A percentile compares a stretch with the other conserved stretches of the same genome.
These are phyloP conservation scores for Leucophenga varia DNA, from an alignment of 1,140 invertebrate species.

Conservation along the genomic window DNA sequence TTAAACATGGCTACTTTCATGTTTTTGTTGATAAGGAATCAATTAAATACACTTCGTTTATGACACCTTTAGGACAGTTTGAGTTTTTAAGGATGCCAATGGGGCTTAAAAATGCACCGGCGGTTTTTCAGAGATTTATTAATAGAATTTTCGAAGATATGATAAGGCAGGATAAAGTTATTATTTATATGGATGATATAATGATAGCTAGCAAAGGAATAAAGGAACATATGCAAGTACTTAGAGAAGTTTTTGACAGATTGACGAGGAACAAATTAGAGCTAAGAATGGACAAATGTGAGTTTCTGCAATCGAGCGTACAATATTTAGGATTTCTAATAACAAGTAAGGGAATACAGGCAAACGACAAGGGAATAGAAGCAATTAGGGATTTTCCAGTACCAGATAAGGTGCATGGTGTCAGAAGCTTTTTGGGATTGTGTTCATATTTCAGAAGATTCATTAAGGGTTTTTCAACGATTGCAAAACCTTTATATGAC, in stretches of 20 bases:
- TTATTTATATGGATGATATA: too few species aligned
- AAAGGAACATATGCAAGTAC: constrained; percentile 9
- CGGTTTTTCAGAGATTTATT: constrained; percentile 51
- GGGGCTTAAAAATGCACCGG: constrained; percentile 39
- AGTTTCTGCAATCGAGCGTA: constrained; percentile 32
- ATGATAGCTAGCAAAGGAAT: constrained; percentile 10
- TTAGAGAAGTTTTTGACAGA: constrained; percentile 27
- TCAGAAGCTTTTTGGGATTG: constrained; percentile 49
- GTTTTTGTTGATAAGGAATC: constrained; percentile 28
- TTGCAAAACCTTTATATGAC: constrained; percentile 41
- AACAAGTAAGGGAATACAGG: constrained; percentile 17
- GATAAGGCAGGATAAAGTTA: constrained; percentile 8
- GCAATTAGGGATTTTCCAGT: constrained; percentile 43
- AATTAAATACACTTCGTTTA: too few species aligned
- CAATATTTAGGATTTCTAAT: constrained; percentile 49
- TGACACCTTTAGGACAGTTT: constrained; percentile 36
- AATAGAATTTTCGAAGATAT: constrained; percentile 41
- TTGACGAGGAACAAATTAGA: constrained; percentile 42
- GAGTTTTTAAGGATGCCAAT: constrained; percentile 40
- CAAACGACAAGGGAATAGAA: constrained; percentile 30
- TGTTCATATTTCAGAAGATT: constrained; percentile 50
- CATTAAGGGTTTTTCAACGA: too few species aligned
- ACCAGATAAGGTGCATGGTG: constrained; percentile 24
- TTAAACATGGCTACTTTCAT: constrained; percentile 47
- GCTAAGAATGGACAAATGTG: constrained; percentile 52